These are phyloP conservation scores for Saxidomus purpurata DNA, from an alignment of 1,140 invertebrate species.

Conservation along the genomic window DNA sequence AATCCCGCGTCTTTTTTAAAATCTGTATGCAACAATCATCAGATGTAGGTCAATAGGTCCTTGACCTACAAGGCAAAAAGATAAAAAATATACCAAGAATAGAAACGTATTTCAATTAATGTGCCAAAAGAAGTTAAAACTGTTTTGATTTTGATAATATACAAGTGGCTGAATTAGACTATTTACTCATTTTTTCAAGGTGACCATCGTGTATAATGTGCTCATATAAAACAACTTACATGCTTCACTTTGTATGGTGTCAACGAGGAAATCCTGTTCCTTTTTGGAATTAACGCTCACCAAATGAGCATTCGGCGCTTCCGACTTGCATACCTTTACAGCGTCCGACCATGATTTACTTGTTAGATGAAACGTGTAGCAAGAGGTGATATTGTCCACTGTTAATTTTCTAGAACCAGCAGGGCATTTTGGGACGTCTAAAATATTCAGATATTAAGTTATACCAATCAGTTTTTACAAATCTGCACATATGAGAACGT, in stretches of 20 bases:
- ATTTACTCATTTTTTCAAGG: too few relatives aligned
- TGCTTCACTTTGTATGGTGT: conserved; percentile 65
- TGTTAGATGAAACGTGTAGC: conserved; percentile 71
- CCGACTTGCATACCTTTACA: conserved; percentile 63
- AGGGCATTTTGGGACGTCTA: conserved; percentile 73
- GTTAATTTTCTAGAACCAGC: conserved; percentile 43
- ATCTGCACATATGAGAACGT: too few relatives aligned
- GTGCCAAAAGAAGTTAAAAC: conserved; percentile 65
- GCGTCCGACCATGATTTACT: conserved; percentile 68
- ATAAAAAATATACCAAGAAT: too few relatives aligned
- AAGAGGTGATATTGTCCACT: conserved; percentile 63
- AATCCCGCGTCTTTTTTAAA: too few relatives aligned
- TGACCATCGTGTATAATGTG: too few relatives aligned
- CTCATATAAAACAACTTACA: too few relatives aligned
- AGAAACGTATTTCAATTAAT: conserved; percentile 66
- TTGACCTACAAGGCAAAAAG: too few relatives aligned
- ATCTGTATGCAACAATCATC: too few relatives aligned
- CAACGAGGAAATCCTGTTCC: conserved; percentile 70
- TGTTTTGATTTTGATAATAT: conserved; percentile 64
- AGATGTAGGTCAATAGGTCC: too few relatives aligned
- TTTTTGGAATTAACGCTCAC: conserved; percentile 61
- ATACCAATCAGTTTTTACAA: too few relatives aligned
- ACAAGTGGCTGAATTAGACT: conserved; percentile 71
- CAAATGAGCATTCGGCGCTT: conserved; percentile 65
- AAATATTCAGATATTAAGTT: too few relatives aligned